These are phyloP conservation scores for Siphonodentalium dalli DNA, from an alignment of 2,888 invertebrate species.

Conservation along the genomic window DNA sequence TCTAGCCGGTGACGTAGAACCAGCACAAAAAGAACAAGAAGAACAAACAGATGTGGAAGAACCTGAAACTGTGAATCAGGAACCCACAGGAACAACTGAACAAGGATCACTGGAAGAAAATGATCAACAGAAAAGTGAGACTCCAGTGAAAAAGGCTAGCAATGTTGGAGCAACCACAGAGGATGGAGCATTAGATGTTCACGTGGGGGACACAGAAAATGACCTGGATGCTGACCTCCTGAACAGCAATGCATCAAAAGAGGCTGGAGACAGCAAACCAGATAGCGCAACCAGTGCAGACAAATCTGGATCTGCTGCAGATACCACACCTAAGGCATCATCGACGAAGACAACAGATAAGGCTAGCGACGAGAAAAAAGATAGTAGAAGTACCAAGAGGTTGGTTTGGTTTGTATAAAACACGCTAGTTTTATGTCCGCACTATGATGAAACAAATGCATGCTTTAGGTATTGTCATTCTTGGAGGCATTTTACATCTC, in stretches of 20 bases:
- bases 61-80: slow-evolving; percentile 5
- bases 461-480: too few relatives aligned
- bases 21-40: not conserved
- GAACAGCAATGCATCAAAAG: slow-evolving; percentile 37
- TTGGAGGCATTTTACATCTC: too few relatives aligned
- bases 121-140: slow-evolving; percentile 2
- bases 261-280: slow-evolving; percentile 30
- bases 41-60: not conserved
- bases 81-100: too few relatives aligned
- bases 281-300: slow-evolving; percentile 17
- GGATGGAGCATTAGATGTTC: slow-evolving; percentile 63
- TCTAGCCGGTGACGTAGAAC: slow-evolving; percentile 1
- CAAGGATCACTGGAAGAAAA: not conserved
- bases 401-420: slow-evolving; percentile 50
- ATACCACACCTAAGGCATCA: slow-evolving; percentile 5
- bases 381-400: slow-evolving; percentile 39
- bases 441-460: too few relatives aligned
- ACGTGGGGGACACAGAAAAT: slow-evolving; percentile 64
- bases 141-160: slow-evolving; percentile 26
- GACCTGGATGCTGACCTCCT: slow-evolving; percentile 62
- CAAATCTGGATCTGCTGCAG: slow-evolving; percentile 13
- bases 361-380: slow-evolving; percentile 22
- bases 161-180: slow-evolving; percentile 39
- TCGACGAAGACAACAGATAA: slow-evolving; percentile 1
- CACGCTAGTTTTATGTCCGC: too few relatives aligned